These are phyloP conservation scores for Clarias platycephalus DNA, from an alignment of 2,797 vertebrate genomes.

Conservation along the genomic window DNA sequence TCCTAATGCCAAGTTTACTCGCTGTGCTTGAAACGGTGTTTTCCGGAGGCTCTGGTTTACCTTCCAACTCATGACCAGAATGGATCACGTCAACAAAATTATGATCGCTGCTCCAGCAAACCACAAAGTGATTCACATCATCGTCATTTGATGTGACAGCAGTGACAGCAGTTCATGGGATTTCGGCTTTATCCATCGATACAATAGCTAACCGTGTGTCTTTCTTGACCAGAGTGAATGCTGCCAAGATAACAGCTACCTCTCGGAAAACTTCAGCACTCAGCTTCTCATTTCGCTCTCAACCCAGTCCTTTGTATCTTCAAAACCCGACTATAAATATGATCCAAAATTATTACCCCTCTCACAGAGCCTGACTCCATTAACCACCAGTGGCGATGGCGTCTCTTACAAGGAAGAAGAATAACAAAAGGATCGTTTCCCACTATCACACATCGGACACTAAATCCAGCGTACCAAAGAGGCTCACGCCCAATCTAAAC, in stretches of 20 bases:
- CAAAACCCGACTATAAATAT: slow-evolving; percentile 52
- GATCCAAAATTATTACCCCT: slow-evolving; percentile 48
- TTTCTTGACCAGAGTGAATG: background rate
- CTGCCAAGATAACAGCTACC: background rate
- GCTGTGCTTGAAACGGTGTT: background rate
- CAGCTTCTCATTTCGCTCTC: slow-evolving; percentile 29
- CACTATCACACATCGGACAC: slow-evolving; percentile 76
- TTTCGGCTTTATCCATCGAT: background rate
- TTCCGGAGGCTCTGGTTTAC: background rate
- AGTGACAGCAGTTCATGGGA: background rate
- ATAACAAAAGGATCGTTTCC: slow-evolving; percentile 67
- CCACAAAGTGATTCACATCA: background rate
- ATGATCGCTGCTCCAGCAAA: background rate
- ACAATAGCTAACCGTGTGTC: background rate
- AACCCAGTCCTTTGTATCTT: slow-evolving; percentile 12
- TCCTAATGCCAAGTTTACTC: background rate
- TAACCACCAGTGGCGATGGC: slow-evolving; percentile 57
- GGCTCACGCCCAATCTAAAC: slow-evolving; percentile 83
- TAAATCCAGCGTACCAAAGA: slow-evolving; percentile 78
- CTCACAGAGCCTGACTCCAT: slow-evolving; percentile 55
- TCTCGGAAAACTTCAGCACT: background rate
- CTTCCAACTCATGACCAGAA: background rate
- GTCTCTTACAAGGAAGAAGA: slow-evolving; percentile 51
- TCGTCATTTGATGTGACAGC: background rate
- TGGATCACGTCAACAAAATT: background rate